Percentiles rank a stretch among this genome's conserved stretches.
These are phyloP conservation scores for Mamestra configurata DNA, from an alignment of 1,140 invertebrate genomes.

Conservation along the genomic window DNA sequence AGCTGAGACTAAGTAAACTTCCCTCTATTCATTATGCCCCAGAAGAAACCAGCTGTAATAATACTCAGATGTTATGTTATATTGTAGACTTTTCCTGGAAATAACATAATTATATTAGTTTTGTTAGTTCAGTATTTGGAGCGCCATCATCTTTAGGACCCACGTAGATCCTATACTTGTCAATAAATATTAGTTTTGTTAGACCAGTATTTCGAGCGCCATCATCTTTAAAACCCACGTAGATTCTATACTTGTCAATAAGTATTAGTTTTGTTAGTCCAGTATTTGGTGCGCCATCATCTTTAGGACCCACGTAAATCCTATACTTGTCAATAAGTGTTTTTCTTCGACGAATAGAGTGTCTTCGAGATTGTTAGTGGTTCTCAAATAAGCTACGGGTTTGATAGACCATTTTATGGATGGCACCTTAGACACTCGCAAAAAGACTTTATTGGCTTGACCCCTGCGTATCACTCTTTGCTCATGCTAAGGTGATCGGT, in stretches of 20 bases:
- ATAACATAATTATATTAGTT: not conserved
- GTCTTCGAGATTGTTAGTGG: not conserved
- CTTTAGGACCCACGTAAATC: not conserved
- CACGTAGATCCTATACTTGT: not conserved
- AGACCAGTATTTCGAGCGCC: not conserved
- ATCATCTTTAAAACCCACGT: not conserved
- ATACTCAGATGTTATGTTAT: constrained; percentile 39
- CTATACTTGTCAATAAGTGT: too few species aligned
- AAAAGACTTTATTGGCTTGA: not conserved
- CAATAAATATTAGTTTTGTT: not conserved
- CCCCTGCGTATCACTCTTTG: not conserved
- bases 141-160: not conserved
- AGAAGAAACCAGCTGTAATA: constrained; percentile 50
- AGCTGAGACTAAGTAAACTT: constrained; percentile 48
- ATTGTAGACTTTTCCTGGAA: constrained; percentile 5
- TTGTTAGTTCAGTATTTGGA: not conserved
- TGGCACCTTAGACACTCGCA: not conserved
- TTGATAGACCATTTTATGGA: constrained; percentile 1
- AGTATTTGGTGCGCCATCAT: not conserved
- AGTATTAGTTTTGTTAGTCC: not conserved
- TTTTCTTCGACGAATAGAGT: too few species aligned
- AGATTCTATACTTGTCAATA: too few species aligned
- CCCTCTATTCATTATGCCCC: constrained; percentile 41
- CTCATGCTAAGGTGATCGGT: not conserved
- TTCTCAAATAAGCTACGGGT: not conserved